Base-by-base conservation (phyloP, 2,888 invertebrate genomes). In the Drosophila monieri region DNA sequence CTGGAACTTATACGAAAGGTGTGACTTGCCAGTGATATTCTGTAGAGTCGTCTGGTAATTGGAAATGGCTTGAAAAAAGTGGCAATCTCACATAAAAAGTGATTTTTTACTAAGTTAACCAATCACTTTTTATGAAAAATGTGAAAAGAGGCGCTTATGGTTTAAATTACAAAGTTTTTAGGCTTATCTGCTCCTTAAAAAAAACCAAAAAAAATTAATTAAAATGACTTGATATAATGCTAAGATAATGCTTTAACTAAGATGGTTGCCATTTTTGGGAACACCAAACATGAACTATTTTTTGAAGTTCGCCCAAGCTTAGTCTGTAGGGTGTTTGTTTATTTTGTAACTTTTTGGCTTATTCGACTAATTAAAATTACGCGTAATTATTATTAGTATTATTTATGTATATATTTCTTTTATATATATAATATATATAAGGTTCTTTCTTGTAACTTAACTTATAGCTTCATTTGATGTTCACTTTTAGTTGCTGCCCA, bases 301-400 rank as follows among this genome's bases (percentile, higher is more conserved):
- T 27, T 21, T 35, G 5, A 12, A 32, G 32, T 39, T 41, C 48
- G 57, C 58, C 43, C 37, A 57, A 32, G 49, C 32, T 51, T 58
- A 53, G 44, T 69, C 52, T 52, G 14, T 18, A 47, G 43, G 18
- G 21, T 43, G 27, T 74, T n/a, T 35, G 35, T 35, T 35, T 14
- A n/a, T n/a, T 35, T 35, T 35, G 6, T n/a, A 73, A 83, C 71
- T 68, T 18, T 66, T 72, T 73, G 76, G 57, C 80, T 81, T 86
- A 81, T n/a, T 43, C 32, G 58, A 27, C 81, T 81, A 81, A 76
- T 85, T 81, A 85, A 81, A 81, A 78, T 70, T 81, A 81, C 58
- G 49, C 68, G 70, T 66, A 80, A 75, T 84, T 80, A 70, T 84
- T 80, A 70, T 70, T 76, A 73, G 62, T 61, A 46, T 70, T 62